Evolutionary conservation across 2,797 vertebrate genomes (phyloP), one percentile per base, ranked within the genome.

Genomic region (Chloroceryle inda): DNA sequence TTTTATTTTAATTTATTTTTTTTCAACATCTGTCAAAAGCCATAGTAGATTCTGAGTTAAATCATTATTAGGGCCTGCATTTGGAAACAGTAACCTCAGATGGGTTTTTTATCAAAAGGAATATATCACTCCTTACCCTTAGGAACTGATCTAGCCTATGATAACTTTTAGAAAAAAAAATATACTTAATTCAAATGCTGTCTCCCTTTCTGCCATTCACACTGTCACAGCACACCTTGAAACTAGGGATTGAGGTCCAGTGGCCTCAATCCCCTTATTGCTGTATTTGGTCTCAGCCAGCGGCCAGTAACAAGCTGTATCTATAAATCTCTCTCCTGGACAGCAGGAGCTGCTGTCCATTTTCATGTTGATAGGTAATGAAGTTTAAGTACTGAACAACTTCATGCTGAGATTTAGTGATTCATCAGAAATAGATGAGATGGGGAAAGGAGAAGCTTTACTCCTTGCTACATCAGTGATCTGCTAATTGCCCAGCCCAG

Each of bases 41-140:
- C 49, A 10, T 88, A 62, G n/a, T 56, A 56, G 62, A 47, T 86
- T 88, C 55, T 88, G 89, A 88, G 31, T 88, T 81, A 92, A 92
- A 84, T 84, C 33, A 15, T 79, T 86, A 63, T 78, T 75, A 82
- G 45, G 63, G 24, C 21, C 47, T 84, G 66, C 17, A 35, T 94
- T 92, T 94, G 58, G 91, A 88, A 92, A 20, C 47, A 37, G 62
- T 84, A 84, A 77, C 42, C 58, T 81, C 73, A 84, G 61, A 73
- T 58, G 61, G 62, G 29, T 2, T 89, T 95, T 88, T 95, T 88
- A 72, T 89, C 73, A 81, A 76, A 94, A 92, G 38, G 31, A 75
- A 84, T 78, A 73, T 27, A 40, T 72, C 67, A 76, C 44, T 92
- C 50, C 35, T 75, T 75, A 79, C 20, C 49, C 73, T 84, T 50